These are phyloP conservation scores for Ophonus ardosiacus DNA, from an alignment of 2,888 invertebrate genomes.

Conservation along the genomic window DNA sequence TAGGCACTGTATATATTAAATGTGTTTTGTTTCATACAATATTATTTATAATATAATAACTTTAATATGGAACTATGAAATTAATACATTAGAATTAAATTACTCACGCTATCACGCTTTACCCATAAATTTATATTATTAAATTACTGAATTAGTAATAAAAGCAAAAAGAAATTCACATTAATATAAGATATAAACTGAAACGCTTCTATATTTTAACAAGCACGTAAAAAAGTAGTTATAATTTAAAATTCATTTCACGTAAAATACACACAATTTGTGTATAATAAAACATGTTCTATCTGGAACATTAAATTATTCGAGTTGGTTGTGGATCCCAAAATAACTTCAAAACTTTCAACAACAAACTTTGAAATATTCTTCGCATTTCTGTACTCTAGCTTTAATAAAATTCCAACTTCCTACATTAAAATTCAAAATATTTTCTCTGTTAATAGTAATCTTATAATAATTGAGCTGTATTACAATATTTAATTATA, in stretches of 20 bases:
- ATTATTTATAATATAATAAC: no score
- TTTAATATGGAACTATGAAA: no score
- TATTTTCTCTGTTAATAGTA: background rate
- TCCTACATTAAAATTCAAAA: constrained; percentile 15
- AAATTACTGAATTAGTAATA: no score
- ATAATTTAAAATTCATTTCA: background rate
- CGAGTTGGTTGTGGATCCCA: background rate
- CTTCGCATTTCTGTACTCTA: background rate
- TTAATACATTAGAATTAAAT: no score
- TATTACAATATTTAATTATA: constrained; percentile 4
- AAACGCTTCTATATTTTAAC: background rate
- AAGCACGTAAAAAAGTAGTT: background rate
- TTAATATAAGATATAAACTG: background rate
- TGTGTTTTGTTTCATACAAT: no score
- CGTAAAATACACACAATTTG: background rate
- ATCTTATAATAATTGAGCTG: background rate
- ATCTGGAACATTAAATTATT: constrained; percentile 13
- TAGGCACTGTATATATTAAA: no score
- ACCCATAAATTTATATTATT: no score
- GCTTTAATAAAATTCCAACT: constrained; percentile 24
- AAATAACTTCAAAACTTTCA: constrained; percentile 24
- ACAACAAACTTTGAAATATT: constrained; percentile 15
- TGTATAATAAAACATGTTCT: background rate
- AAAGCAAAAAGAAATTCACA: no score
- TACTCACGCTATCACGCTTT: no score